A percentile compares a stretch with the other conserved stretches of the same genome.
These are phyloP conservation scores for Stegastes partitus DNA, from an alignment of 2,113 vertebrate species.

Conservation along the genomic window DNA sequence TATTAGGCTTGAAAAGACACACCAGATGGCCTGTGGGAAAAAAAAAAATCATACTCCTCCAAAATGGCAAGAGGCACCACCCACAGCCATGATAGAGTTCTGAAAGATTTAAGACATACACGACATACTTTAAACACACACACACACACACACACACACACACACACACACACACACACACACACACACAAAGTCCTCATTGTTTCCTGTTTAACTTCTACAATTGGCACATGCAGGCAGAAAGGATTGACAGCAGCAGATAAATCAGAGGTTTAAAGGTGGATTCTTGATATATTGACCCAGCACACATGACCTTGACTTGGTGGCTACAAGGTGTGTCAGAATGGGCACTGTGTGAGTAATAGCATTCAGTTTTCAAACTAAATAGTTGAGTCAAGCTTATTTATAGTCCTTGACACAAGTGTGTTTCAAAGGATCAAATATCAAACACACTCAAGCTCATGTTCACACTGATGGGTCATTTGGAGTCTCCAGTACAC, in stretches of 20 bases:
- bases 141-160: slow-evolving; percentile 26
- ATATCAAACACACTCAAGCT: slow-evolving; percentile 54
- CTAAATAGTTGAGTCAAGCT: slow-evolving; percentile 41
- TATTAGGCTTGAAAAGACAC: slow-evolving; percentile 69
- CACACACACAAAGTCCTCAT: slow-evolving; percentile 15
- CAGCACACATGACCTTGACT: slow-evolving; percentile 46
- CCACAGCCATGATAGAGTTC: slow-evolving; percentile 48
- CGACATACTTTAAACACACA: slow-evolving; percentile 44
- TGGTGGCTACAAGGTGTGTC: slow-evolving; percentile 13
- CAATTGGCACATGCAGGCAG: slow-evolving; percentile 18
- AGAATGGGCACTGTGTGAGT: slow-evolving; percentile 19
- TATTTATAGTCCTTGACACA: slow-evolving; percentile 64
- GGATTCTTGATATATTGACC: slow-evolving; percentile 50
- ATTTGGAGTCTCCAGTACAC: slow-evolving; percentile 13
- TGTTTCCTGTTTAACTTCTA: slow-evolving; percentile 2
- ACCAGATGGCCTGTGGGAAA: slow-evolving; percentile 74
- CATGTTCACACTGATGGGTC: slow-evolving; percentile 23
- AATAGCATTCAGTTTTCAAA: slow-evolving; percentile 34
- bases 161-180: slow-evolving; percentile 11
- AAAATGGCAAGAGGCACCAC: slow-evolving; percentile 54
- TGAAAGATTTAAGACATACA: slow-evolving; percentile 65
- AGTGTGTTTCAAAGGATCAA: slow-evolving; percentile 58
- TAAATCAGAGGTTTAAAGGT: slow-evolving; percentile 50
- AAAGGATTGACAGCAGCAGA: slow-evolving; percentile 20
- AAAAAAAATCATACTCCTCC: slow-evolving; percentile 53